phyloP scores from a whole-genome alignment of 2,797 vertebrate species.

The Paratrypauchen microcephalus region DNA sequence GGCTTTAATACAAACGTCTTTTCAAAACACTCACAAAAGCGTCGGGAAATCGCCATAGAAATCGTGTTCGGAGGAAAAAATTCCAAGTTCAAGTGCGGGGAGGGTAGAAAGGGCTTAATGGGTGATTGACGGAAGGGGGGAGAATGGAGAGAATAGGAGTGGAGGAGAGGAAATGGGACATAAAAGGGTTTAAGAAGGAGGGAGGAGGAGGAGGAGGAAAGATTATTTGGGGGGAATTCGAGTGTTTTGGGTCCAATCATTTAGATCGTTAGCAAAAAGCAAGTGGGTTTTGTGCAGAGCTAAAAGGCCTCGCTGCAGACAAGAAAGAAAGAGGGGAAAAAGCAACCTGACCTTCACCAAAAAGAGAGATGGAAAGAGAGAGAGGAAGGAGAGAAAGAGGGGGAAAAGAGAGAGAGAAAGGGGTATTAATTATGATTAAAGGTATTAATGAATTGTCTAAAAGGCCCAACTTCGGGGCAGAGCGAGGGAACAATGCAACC shows the following conservation, averaged over 20 bases:
- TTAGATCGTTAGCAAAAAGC: conserved; percentile 92
- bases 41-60: conserved; percentile 38
- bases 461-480: conserved; percentile 80
- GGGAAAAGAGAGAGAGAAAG: too few relatives aligned
- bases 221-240: conserved; percentile 60
- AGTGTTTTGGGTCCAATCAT: conserved; percentile 74
- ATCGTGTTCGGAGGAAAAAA: conserved; percentile 43
- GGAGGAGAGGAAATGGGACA: conserved; percentile 60
- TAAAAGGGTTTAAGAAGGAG: conserved; percentile 43
- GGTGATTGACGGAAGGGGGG: conserved; percentile 62
- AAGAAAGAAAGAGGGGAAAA: conserved; percentile 79
- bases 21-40: conserved; percentile 53
- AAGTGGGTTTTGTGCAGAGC: conserved; percentile 85
- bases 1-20: conserved; percentile 50
- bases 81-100: conserved; percentile 69
- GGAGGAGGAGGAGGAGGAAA: conserved; percentile 46
- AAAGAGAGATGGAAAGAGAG: conserved; percentile 6
- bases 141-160: conserved; percentile 65
- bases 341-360: conserved; percentile 76
- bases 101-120: conserved; percentile 66
- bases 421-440: too few relatives aligned
- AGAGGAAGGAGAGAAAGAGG: neutral
- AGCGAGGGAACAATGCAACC: conserved; percentile 79
- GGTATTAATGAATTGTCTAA: conserved; percentile 44
- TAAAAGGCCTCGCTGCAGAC: conserved; percentile 80